Percentiles rank a stretch among this genome's conserved stretches.
Evolutionary conservation across 1,140 invertebrate species (phyloP).

Genomic region (Zaprionus vittiger): DNA sequence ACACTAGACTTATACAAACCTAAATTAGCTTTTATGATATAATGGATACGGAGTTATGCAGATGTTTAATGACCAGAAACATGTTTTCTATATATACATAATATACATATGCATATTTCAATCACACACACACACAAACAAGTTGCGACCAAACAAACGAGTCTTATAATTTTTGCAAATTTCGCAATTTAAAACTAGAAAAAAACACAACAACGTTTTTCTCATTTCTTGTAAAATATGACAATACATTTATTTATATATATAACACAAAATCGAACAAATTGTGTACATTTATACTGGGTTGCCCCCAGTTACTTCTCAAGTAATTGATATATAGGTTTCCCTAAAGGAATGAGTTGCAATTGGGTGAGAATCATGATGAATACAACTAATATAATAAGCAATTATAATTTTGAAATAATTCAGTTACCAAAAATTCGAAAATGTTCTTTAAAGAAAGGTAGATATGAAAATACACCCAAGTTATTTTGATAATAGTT

Average conservation of each 20-base stretch:
- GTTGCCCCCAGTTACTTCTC: neutral
- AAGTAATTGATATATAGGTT: neutral
- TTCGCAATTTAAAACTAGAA: neutral
- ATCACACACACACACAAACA: neutral
- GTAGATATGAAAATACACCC: too few species aligned
- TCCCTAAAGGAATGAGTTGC: too few species aligned
- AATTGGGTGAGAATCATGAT: too few species aligned
- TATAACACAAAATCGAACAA: slow-evolving; percentile 7
- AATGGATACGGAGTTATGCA: neutral
- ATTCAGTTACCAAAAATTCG: too few species aligned
- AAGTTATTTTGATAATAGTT: too few species aligned
- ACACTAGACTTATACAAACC: neutral
- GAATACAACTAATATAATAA: too few species aligned
- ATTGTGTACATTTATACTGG: neutral
- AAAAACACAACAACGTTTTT: neutral
- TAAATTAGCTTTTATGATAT: slow-evolving; percentile 3
- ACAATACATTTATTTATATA: slow-evolving; percentile 9
- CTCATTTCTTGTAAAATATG: slow-evolving; percentile 11
- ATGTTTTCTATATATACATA: neutral
- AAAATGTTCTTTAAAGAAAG: too few species aligned
- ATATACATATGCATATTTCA: neutral
- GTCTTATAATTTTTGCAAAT: neutral
- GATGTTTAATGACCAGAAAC: neutral
- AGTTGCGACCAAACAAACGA: neutral
- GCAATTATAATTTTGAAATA: too few species aligned